Percentiles rank a stretch among this genome's conserved stretches.
Evolutionary conservation across 92 coral and sea anemone species (phyloP).

Genomic region (Metridium senile): DNA sequence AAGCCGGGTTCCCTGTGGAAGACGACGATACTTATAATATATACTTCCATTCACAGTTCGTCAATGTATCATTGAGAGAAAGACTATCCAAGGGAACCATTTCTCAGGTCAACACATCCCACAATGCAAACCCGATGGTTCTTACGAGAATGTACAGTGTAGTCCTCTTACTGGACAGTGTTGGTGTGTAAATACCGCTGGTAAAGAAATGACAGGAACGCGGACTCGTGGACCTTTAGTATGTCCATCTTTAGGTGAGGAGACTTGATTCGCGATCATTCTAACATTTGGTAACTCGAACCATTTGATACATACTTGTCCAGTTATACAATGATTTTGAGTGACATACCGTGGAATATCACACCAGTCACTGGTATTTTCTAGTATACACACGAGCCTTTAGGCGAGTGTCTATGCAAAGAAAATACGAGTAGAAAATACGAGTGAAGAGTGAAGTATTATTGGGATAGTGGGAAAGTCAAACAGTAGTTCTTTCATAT

Average conservation of each 20-base stretch:
- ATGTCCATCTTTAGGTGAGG: constrained; percentile 77
- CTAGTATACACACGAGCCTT: too few species aligned
- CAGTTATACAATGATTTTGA: too few species aligned
- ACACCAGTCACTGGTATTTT: too few species aligned
- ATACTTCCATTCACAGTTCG: not conserved
- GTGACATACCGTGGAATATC: too few species aligned
- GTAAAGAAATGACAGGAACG: constrained; percentile 54
- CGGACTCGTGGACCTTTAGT: constrained; percentile 63
- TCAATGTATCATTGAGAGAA: constrained; percentile 22
- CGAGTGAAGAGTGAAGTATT: too few species aligned
- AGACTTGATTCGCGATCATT: not conserved
- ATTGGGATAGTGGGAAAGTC: too few species aligned
- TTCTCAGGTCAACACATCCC: constrained; percentile 43
- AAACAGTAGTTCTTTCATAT: too few species aligned
- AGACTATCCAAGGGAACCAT: not conserved
- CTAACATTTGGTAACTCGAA: too few species aligned
- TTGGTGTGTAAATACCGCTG: constrained; percentile 78
- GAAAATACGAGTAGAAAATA: too few species aligned
- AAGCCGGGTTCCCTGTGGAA: too few species aligned
- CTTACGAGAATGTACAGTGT: constrained; percentile 74
- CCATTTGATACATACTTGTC: too few species aligned
- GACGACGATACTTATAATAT: not conserved
- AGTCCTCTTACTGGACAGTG: constrained; percentile 71
- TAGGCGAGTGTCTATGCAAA: too few species aligned
- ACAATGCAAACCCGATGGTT: constrained; percentile 70